Evolutionary conservation across 2,797 vertebrate species (phyloP), one percentile per base, ranked within the genome.

Genomic region (Siniperca scherzeri): DNA sequence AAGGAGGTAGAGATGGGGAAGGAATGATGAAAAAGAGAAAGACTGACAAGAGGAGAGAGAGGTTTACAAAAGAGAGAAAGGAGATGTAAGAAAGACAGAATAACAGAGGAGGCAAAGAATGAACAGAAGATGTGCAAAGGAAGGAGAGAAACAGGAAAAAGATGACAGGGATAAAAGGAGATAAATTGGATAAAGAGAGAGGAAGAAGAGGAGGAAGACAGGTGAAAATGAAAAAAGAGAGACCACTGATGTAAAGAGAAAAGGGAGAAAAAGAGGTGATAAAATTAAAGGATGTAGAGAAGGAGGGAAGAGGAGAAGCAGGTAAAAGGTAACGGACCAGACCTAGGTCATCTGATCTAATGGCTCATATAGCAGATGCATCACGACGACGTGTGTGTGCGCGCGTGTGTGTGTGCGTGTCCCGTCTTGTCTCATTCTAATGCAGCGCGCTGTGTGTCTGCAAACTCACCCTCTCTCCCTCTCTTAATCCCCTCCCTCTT

Each of bases 321-420:
- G 90, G 89, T 91, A 74, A 87, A 85, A 89, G 86, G 80, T 89
- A 84, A 81, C 74, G 33, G 79, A 85, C 14, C 80, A 81, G 81
- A 80, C 73, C 74, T 80, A 17, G 16, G 88, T 88, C 87, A 90
- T 77, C 82, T 89, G 88, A 91, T 91, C 85, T 68, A 79, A 84
- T 64, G 86, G 83, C 88, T 90, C 84, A 81, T 90, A 77, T 82
- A 70, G 72, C 84, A 83, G 84, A 75, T 86, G 87, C 86, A 87
- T 86, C 88, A 84, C 72, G 52, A 79, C 25, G 6, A 48, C 53
- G 52, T 57, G 74, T 67, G 72, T 60, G 70, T 72, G 77, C 44
- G 57, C 57, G 85, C 77, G 64, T 66, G 77, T 52, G 64, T 74
- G 68, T 71, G 85, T 77, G 73, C 71, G 68, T 46, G 74, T 72